Evolutionary conservation across 2,888 invertebrate species (phyloP).

Genomic region (Hirudinaria manillensis): DNA sequence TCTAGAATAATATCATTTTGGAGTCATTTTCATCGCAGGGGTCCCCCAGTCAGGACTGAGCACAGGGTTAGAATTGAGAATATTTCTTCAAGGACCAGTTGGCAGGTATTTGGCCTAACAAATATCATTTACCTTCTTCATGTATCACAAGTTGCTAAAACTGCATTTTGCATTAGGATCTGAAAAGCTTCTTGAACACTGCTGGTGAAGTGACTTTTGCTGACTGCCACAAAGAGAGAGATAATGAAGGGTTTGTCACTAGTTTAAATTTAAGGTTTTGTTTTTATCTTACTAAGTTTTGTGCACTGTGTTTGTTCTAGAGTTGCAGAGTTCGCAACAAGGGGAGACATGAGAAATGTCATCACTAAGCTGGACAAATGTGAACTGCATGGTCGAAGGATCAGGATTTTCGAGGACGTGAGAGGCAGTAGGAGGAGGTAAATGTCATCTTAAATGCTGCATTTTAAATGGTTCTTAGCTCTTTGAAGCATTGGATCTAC

Average conservation of each 20-base stretch:
- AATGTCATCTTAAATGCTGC: not conserved
- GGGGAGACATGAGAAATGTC: slow-evolving; percentile 33
- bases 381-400: slow-evolving; percentile 32
- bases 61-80: slow-evolving; percentile 30
- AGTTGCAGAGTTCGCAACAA: slow-evolving; percentile 33
- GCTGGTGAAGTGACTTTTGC: slow-evolving; percentile 33
- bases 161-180: slow-evolving; percentile 19
- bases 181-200: slow-evolving; percentile 30
- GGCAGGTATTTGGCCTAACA: slow-evolving; percentile 23
- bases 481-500: not conserved
- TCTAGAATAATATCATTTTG: not conserved
- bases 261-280: not conserved
- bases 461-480: not conserved
- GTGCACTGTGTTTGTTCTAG: slow-evolving; percentile 12
- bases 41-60: slow-evolving; percentile 30
- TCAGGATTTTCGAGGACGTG: slow-evolving; percentile 30
- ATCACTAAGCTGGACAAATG: slow-evolving; percentile 30
- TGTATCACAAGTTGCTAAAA: not conserved
- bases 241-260: slow-evolving; percentile 27
- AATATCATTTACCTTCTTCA: not conserved
- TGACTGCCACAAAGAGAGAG: slow-evolving; percentile 31
- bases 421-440: slow-evolving; percentile 26
- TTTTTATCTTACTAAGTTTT: not conserved
- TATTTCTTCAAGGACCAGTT: slow-evolving; percentile 29
- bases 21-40: not conserved